A percentile compares a stretch with the other conserved stretches of the same genome.
Evolutionary conservation across 2,797 vertebrate genomes (phyloP).

Genomic region (Euphonia xanthogaster): DNA sequence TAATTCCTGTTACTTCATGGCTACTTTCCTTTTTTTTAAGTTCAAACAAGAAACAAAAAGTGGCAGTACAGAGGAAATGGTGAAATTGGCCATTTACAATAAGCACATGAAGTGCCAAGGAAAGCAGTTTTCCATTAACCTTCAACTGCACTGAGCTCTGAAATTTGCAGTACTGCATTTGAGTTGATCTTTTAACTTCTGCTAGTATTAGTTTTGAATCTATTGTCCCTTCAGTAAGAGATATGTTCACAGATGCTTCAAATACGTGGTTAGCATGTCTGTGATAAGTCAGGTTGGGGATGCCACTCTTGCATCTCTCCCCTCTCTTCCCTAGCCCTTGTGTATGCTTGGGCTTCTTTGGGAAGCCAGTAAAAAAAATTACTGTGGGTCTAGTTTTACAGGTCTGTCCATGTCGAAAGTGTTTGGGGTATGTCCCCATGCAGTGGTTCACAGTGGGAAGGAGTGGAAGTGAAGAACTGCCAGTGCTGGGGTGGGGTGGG

Average conservation of each 20-base stretch:
- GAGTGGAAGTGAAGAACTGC: not conserved
- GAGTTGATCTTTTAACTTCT: not conserved
- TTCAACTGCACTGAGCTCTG: not conserved
- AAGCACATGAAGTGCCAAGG: not conserved
- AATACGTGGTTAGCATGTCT: accelerated
- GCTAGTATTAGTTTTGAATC: not conserved
- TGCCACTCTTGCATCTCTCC: not conserved
- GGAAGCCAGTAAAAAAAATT: not conserved
- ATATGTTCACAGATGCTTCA: not conserved
- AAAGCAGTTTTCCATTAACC: not conserved
- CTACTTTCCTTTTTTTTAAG: not conserved
- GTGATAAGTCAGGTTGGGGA: not conserved
- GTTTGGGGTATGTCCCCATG: not conserved
- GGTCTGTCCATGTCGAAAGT: not conserved
- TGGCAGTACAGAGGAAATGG: not conserved
- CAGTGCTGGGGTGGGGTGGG: not conserved
- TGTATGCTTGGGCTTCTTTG: not conserved
- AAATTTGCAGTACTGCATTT: not conserved
- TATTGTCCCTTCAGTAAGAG: not conserved
- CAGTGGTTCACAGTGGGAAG: not conserved
- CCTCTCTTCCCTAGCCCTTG: not conserved
- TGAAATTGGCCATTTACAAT: not conserved
- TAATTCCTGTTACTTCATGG: not conserved
- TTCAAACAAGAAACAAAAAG: not conserved
- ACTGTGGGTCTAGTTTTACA: not conserved